Percentiles rank a stretch among this genome's conserved stretches.
Evolutionary conservation across 2,113 vertebrate species (phyloP).

Genomic region (Trichechus manatus): DNA sequence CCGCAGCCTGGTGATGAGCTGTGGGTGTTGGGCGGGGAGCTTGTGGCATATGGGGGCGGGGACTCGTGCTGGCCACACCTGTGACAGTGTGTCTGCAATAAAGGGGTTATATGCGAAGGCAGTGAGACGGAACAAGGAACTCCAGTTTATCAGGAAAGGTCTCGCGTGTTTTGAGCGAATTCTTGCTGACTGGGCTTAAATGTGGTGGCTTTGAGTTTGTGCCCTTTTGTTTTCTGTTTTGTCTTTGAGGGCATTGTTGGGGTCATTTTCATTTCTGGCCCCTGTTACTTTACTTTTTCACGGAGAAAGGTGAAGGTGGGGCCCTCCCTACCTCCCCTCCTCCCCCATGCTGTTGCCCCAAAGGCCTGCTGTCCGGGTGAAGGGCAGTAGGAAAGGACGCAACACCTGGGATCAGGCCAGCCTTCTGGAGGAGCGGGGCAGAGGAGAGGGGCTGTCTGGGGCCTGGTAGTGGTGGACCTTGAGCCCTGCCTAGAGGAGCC

Average conservation of each 20-base stretch:
- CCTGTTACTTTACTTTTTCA: background rate
- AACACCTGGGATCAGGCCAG: background rate
- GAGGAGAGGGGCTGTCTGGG: background rate
- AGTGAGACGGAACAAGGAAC: background rate
- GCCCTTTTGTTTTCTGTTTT: background rate
- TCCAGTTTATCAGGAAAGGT: fast-evolving
- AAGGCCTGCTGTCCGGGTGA: background rate
- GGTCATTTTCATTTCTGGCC: background rate
- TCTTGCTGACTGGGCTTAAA: background rate
- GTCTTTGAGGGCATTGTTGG: background rate
- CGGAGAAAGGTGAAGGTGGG: background rate
- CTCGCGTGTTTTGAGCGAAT: background rate
- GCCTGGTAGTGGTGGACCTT: background rate
- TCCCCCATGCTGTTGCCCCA: background rate
- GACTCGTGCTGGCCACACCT: background rate
- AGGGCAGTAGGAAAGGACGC: background rate
- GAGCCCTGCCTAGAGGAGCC: background rate
- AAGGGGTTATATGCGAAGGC: background rate
- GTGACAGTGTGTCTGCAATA: background rate
- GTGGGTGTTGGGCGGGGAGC: background rate
- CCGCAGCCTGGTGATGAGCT: background rate
- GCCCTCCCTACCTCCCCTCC: background rate
- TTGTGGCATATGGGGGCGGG: background rate
- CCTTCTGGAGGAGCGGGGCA: background rate
- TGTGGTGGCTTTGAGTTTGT: background rate